A percentile compares a stretch with the other conserved stretches of the same genome.
Conservation (phyloP, 2,113 vertebrate genomes). For the Plestiodon gilberti region DNA sequence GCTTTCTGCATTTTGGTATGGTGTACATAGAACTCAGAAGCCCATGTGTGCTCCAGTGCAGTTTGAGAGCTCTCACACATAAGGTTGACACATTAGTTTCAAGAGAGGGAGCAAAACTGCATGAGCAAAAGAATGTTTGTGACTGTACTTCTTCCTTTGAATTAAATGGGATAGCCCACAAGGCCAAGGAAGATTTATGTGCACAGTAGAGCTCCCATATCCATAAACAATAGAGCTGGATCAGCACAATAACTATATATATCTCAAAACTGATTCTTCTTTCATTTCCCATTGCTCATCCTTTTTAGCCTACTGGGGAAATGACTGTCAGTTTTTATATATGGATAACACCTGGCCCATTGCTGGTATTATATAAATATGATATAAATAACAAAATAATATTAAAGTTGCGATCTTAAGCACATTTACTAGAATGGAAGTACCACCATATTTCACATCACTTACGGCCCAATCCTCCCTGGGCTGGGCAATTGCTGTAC, state of each 20-base stretch:
- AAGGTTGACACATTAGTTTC: background rate
- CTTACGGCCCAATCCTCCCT: background rate
- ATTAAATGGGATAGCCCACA: background rate
- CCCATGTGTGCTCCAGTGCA: background rate
- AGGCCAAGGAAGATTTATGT: background rate
- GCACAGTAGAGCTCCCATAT: background rate
- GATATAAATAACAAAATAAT: constrained; percentile 2
- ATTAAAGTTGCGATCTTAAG: background rate
- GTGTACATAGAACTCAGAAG: background rate
- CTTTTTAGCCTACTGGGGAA: background rate
- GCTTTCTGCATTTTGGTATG: background rate
- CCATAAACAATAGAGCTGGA: background rate
- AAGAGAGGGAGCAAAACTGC: background rate
- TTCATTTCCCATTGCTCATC: background rate
- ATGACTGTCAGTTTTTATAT: background rate
- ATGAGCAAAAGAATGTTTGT: background rate
- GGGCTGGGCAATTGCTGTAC: too few relatives aligned
- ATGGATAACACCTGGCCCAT: background rate
- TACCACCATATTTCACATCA: background rate
- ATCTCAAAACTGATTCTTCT: background rate
- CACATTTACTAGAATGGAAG: background rate
- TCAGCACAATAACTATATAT: background rate
- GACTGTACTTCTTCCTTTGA: background rate
- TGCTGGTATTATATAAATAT: background rate
- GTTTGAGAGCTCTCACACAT: background rate